A percentile compares a stretch with the other conserved stretches of the same genome.
phyloP scores from a whole-genome alignment of 2,113 vertebrate genomes.

The Amazona vittata region DNA sequence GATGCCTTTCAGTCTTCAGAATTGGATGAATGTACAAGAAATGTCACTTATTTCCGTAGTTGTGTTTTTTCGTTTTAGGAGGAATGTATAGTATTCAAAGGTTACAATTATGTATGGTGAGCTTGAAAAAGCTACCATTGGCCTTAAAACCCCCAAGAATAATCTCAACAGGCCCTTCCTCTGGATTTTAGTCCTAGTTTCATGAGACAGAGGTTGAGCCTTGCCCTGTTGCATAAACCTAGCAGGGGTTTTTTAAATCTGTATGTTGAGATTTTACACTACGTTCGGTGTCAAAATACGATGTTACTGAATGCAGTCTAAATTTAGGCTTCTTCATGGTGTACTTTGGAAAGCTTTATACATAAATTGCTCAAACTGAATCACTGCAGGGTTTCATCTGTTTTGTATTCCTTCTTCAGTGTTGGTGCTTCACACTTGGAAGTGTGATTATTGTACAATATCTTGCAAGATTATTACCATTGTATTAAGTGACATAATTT shows the following conservation, averaged over 20 bases:
- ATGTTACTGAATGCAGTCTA: not conserved
- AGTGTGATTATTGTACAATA: conserved; percentile 8
- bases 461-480: conserved; percentile 9
- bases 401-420: not conserved
- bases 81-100: not conserved
- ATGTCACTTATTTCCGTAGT: not conserved
- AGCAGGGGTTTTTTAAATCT: not conserved
- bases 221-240: not conserved
- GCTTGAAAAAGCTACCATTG: not conserved
- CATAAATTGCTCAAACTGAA: not conserved
- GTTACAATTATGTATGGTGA: not conserved
- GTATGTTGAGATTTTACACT: not conserved
- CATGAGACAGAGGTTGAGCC: not conserved
- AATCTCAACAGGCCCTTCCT: not conserved
- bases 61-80: not conserved
- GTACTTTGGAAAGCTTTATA: not conserved
- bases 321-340: conserved; percentile 20
- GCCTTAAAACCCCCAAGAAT: not conserved
- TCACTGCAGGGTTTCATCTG: conserved; percentile 7
- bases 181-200: not conserved
- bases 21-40: not conserved
- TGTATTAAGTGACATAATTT: conserved; percentile 10
- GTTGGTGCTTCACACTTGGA: conserved; percentile 25
- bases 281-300: not conserved
- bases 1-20: not conserved